Conservation (phyloP, 53 echinoderm and acorn worm species). For the Arbacia lixula region DNA sequence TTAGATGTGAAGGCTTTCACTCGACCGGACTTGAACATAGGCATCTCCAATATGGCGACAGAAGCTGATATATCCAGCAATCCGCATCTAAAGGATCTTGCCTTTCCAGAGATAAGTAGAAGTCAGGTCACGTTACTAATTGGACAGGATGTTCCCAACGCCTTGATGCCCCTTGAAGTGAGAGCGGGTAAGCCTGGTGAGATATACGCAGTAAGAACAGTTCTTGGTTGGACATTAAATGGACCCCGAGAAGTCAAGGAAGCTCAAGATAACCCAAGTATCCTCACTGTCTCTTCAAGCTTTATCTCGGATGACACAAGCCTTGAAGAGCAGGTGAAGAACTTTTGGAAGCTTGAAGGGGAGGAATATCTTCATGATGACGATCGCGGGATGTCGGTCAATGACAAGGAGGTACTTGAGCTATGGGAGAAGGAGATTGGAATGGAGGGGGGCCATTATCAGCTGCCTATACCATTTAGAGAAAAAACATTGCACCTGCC, state of each 20-base stretch:
- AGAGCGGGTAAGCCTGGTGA: conserved; percentile 41
- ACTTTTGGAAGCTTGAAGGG: conserved; percentile 26
- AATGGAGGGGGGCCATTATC: too few relatives aligned
- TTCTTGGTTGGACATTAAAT: too few relatives aligned
- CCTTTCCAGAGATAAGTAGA: neutral
- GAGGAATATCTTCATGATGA: conserved; percentile 15
- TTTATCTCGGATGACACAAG: neutral
- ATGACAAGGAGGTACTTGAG: conserved; percentile 4
- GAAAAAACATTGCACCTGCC: neutral
- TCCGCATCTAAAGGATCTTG: conserved; percentile 35
- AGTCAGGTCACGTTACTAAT: conserved; percentile 54
- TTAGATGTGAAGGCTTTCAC: neutral
- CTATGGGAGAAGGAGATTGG: conserved; percentile 9
- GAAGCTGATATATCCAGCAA: conserved; percentile 37
- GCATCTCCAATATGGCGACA: conserved; percentile 2
- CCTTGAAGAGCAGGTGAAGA: conserved; percentile 8
- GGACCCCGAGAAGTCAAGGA: too few relatives aligned
- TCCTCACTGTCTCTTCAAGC: neutral
- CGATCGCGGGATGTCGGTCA: conserved; percentile 22
- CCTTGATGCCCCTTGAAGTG: conserved; percentile 64
- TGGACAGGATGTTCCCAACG: conserved; percentile 70
- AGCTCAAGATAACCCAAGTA: too few relatives aligned
- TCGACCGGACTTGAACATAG: conserved; percentile 19
- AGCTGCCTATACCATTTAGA: conserved; percentile 23
- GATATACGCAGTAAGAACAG: too few relatives aligned